These are phyloP conservation scores for western clawed frog (Xenopus tropicalis) DNA, from an alignment of 2,113 vertebrate genomes.

Conservation along the genomic window UCB_Xtro_10.0 CM004443.2:59262001-59262500, in stretches of 20 bases:
- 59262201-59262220: slow-evolving; percentile 15
- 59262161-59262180: slow-evolving; percentile 45
- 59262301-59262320: slow-evolving; percentile 81
- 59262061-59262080: slow-evolving; percentile 56
- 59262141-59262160: slow-evolving; percentile 54
- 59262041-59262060: slow-evolving; percentile 64
- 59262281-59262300: slow-evolving; percentile 57
- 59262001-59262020: slow-evolving; percentile 69
- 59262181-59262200: slow-evolving; percentile 39
- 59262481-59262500: no score
- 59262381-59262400: slow-evolving; percentile 93
- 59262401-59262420: slow-evolving; percentile 97
- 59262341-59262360: slow-evolving; percentile 95
- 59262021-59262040: slow-evolving; percentile 69
- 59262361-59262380: slow-evolving; percentile 90
- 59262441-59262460: slow-evolving; percentile 88
- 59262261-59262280: slow-evolving; percentile 2
- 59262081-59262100: slow-evolving; percentile 51
- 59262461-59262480: slow-evolving; percentile 22
- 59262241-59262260: slow-evolving; percentile 22
- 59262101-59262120: slow-evolving; percentile 68
- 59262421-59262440: slow-evolving; percentile 81
- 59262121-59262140: slow-evolving; percentile 56
- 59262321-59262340: slow-evolving; percentile 91
- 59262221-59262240: slow-evolving; percentile 19